Percentiles rank a stretch among this genome's conserved stretches.
Conservation (phyloP, 2,113 vertebrate species). For the Tachysurus fulvidraco region DNA sequence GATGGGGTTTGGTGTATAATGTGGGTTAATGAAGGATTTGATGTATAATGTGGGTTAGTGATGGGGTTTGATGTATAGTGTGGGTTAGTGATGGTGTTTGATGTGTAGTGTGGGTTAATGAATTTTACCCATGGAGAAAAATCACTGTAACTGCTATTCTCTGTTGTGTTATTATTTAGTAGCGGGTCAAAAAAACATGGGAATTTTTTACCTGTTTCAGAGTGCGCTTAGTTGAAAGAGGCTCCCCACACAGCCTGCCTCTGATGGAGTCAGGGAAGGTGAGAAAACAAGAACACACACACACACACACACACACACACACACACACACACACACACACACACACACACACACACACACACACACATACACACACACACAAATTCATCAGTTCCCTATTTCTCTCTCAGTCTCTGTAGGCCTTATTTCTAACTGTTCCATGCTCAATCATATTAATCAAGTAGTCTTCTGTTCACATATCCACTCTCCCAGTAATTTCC, state of each 20-base stretch:
- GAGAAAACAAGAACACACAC: slow-evolving; percentile 30
- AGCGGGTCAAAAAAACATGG: not conserved
- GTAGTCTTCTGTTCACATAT: not conserved
- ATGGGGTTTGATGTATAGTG: not conserved
- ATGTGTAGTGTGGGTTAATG: not conserved
- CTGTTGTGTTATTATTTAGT: no score
- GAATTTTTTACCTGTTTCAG: slow-evolving; percentile 62
- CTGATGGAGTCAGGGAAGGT: slow-evolving; percentile 98
- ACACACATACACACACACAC: not conserved
- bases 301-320: not conserved
- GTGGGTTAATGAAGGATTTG: no score
- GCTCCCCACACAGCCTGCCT: slow-evolving; percentile 92
- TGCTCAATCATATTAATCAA: not conserved
- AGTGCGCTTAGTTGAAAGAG: slow-evolving; percentile 92
- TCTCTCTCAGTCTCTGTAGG: not conserved
- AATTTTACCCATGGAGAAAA: no score
- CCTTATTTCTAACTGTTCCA: not conserved
- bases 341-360: slow-evolving; percentile 1
- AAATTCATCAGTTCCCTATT: not conserved
- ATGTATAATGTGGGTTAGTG: not conserved
- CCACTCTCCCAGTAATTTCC: not conserved
- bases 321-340: not conserved
- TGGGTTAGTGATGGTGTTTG: not conserved
- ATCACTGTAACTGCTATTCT: no score
- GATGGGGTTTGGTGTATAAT: no score